phyloP scores from a whole-genome alignment of 2,113 vertebrate genomes.

The Crypturellus undulatus region DNA sequence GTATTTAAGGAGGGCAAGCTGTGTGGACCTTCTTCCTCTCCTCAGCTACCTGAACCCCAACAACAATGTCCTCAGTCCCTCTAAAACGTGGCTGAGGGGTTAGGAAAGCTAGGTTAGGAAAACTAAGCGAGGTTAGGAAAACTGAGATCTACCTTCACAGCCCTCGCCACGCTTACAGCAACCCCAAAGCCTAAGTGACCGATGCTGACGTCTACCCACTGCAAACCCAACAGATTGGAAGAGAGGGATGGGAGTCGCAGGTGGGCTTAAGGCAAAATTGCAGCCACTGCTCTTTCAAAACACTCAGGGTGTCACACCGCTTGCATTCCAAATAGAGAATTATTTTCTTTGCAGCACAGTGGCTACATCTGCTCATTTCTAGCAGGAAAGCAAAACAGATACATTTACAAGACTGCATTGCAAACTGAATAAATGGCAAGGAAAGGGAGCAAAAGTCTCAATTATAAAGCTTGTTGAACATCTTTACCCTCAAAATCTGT shows the following conservation, averaged over 20 bases:
- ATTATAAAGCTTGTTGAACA: not conserved
- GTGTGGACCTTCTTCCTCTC: not conserved
- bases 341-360: not conserved
- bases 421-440: not conserved
- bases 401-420: not conserved
- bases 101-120: not conserved
- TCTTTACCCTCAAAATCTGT: not conserved
- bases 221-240: not conserved
- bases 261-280: not conserved
- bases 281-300: not conserved
- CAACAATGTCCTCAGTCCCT: not conserved
- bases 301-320: not conserved
- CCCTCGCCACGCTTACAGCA: not conserved
- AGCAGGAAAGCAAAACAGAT: not conserved
- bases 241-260: not conserved
- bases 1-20: not conserved
- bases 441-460: not conserved
- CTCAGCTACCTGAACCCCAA: not conserved
- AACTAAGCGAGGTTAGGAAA: not conserved
- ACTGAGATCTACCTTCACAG: not conserved
- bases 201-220: not conserved
- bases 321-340: not conserved
- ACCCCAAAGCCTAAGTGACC: not conserved
- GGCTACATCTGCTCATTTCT: not conserved
- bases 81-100: not conserved